These are phyloP conservation scores for Balaenoptera acutorostrata DNA, from an alignment of 2,113 vertebrate species.

Conservation along the genomic window DNA sequence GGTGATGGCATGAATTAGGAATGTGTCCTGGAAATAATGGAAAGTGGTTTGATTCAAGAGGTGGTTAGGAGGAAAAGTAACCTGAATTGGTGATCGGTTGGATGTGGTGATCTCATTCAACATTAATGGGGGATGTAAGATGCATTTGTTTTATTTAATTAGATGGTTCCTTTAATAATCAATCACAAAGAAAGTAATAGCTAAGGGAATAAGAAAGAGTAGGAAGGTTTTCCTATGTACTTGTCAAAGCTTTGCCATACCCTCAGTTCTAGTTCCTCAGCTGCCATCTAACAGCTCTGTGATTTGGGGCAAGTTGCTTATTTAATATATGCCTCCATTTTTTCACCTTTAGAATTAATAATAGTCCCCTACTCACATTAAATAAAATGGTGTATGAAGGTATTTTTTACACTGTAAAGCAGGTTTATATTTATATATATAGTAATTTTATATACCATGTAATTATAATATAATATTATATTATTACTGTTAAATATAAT, in stretches of 20 bases:
- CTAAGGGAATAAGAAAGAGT: not conserved
- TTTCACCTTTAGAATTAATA: not conserved
- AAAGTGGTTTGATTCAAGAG: not conserved
- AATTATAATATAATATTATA: not conserved
- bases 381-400: not conserved
- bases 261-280: not conserved
- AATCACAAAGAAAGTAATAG: not conserved
- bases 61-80: not conserved
- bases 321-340: not conserved
- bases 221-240: not conserved
- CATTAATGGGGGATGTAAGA: not conserved
- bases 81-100: not conserved
- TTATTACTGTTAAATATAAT: not conserved
- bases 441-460: not conserved
- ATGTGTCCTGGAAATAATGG: not conserved
- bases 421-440: not conserved
- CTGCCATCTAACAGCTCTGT: not conserved
- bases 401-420: not conserved
- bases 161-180: not conserved
- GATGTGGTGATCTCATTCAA: not conserved
- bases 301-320: not conserved
- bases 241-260: not conserved
- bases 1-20: not conserved
- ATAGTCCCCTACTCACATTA: not conserved
- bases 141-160: not conserved